Base-by-base conservation (phyloP, 2,113 vertebrate genomes). In the Paratilapia polleni region DNA sequence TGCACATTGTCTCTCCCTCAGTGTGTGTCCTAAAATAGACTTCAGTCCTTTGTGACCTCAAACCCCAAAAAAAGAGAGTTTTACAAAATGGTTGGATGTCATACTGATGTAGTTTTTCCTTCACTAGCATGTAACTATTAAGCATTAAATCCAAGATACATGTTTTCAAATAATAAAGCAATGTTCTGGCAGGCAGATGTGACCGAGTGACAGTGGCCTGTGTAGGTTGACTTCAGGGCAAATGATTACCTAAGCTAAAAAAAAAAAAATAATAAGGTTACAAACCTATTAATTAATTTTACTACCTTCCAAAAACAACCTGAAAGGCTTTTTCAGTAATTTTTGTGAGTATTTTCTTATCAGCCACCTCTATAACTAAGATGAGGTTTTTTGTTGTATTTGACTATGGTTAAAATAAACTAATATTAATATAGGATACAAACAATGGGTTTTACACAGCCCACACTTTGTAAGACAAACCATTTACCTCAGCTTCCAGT, bases 21-120 rank as follows among this genome's bases (percentile, higher is more conserved):
- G 62, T 58, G 76, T 24, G 26, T 31, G 73, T 80, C 59, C 70
- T 10, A 56, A 87, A 77, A 83, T 70, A 74, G 58, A 8, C 13
- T 63, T 58, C 41, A 81, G 38, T 47, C 22, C 9, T 9, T 68
- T 12, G 36, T 77, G 63, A 82, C 79, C n/a, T 28, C 9, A 20
- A 84, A 59, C 52, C 43, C 20, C 19, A 41, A 59, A 41, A 19
- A 66, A 22, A 36, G 28, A 83, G 38, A 58, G 28, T 41, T 77
- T 62, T 20, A 52, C 1, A 0, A 64, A 62, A 57, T 62, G 19
- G 28, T 60, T 54, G 28, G 52, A 80, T 47, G 14, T 76, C 43
- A 17, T 8, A 31, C 0, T 59, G 31, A n/a, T 26, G 56, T 47
- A 47, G 19, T n/a, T 78, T 85, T 19, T 22, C 22, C 52, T 22